Percentiles rank a stretch among this genome's conserved stretches.
Evolutionary conservation across 2,113 vertebrate genomes (phyloP).

Genomic region (Dromiciops gliroides): DNA sequence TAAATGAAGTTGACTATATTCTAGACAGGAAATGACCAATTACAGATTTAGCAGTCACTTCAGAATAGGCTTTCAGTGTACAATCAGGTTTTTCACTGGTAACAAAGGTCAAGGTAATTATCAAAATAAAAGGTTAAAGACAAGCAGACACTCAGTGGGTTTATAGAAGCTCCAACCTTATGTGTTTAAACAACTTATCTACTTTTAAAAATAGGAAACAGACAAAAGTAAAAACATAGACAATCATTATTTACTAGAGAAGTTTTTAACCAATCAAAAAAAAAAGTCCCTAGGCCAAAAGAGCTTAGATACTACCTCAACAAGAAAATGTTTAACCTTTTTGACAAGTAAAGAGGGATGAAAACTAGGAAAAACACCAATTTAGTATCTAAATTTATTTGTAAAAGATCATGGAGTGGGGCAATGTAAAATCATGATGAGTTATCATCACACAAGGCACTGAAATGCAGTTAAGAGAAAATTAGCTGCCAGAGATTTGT

Average conservation of each 20-base stretch:
- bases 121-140: background rate
- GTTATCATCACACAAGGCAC: background rate
- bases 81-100: background rate
- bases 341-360: background rate
- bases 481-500: background rate
- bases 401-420: background rate
- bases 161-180: background rate
- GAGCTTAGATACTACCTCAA: background rate
- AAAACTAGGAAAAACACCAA: background rate
- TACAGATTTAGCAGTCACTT: background rate
- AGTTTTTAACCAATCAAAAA: background rate
- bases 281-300: background rate
- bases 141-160: background rate
- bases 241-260: background rate
- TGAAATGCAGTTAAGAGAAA: background rate
- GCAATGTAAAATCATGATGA: background rate
- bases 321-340: background rate
- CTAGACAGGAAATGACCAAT: background rate
- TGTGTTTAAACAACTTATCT: background rate
- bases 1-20: background rate
- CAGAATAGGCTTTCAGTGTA: background rate
- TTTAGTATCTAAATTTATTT: background rate
- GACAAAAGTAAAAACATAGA: background rate
- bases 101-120: background rate
- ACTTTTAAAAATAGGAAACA: background rate